A percentile compares a stretch with the other conserved stretches of the same genome.
These are phyloP conservation scores for Sialia sialis DNA, from an alignment of 2,113 vertebrate genomes.

Conservation along the genomic window DNA sequence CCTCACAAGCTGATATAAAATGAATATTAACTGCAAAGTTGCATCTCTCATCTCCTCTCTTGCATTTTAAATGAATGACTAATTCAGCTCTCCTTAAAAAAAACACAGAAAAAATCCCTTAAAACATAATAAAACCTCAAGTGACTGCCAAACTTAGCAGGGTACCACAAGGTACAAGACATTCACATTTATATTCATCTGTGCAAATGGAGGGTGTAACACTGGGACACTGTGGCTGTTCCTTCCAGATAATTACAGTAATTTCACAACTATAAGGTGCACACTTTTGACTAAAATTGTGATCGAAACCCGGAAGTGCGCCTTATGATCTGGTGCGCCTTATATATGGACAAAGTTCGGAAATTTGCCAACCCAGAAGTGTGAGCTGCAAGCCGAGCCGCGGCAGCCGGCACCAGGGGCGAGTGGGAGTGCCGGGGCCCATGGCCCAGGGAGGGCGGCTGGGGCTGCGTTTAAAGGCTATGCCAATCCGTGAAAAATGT, in stretches of 20 bases:
- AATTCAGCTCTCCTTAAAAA: neutral
- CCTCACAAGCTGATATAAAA: neutral
- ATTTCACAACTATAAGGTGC: no score
- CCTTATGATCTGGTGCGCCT: no score
- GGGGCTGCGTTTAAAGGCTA: no score
- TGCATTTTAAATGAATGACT: slow-evolving; percentile 11
- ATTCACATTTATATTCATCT: slow-evolving; percentile 19
- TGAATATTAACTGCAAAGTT: neutral
- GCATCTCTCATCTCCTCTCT: neutral
- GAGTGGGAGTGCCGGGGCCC: no score
- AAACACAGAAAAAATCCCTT: rapidly evolving
- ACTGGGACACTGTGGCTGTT: neutral
- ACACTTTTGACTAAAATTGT: no score
- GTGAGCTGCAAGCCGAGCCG: no score
- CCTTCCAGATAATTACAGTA: slow-evolving; percentile 25
- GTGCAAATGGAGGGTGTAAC: neutral
- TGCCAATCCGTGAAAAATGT: no score
- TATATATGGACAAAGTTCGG: no score
- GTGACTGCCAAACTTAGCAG: slow-evolving; percentile 1
- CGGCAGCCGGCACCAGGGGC: no score
- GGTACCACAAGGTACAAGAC: neutral
- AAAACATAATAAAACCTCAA: neutral
- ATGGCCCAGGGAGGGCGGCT: no score
- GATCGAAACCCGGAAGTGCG: no score
- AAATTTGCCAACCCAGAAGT: no score